Conservation (phyloP, 2,113 vertebrate genomes). For the Canis aureus region DNA sequence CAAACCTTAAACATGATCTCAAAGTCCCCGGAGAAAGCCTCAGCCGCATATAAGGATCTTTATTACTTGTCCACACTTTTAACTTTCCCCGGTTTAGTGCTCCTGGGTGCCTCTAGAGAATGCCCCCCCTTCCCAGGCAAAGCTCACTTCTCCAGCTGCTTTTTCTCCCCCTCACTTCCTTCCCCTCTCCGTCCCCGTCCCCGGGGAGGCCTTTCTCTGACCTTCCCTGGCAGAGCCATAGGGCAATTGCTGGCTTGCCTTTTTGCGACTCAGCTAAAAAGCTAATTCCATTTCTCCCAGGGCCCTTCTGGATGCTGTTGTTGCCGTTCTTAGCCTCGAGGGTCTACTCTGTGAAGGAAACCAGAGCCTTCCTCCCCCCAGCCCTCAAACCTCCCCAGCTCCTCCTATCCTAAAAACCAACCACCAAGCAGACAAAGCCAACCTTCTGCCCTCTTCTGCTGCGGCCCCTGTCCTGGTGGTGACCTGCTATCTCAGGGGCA, state of each 20-base stretch:
- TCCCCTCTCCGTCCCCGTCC: neutral
- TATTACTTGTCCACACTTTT: neutral
- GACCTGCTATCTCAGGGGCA: neutral
- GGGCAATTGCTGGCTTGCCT: constrained; percentile 54
- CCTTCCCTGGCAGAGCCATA: constrained; percentile 4
- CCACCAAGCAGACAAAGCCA: neutral
- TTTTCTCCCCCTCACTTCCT: neutral
- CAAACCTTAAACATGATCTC: neutral
- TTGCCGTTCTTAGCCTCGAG: constrained; percentile 9
- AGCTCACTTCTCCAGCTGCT: neutral
- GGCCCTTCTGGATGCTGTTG: neutral
- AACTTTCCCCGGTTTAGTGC: neutral
- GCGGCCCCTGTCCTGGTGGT: neutral
- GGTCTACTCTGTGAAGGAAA: neutral
- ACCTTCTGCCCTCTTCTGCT: neutral
- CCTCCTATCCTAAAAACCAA: neutral
- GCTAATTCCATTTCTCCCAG: neutral
- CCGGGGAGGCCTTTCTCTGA: constrained; percentile 50
- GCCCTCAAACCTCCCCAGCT: neutral
- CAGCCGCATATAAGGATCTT: neutral
- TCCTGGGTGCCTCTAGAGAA: neutral
- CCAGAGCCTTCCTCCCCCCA: neutral
- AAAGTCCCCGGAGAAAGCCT: neutral
- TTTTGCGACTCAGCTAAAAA: constrained; percentile 55
- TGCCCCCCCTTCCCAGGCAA: accelerated